A percentile compares a stretch with the other conserved stretches of the same genome.
Conservation (phyloP, 2,113 vertebrate genomes). For the Ailurus styani region DNA sequence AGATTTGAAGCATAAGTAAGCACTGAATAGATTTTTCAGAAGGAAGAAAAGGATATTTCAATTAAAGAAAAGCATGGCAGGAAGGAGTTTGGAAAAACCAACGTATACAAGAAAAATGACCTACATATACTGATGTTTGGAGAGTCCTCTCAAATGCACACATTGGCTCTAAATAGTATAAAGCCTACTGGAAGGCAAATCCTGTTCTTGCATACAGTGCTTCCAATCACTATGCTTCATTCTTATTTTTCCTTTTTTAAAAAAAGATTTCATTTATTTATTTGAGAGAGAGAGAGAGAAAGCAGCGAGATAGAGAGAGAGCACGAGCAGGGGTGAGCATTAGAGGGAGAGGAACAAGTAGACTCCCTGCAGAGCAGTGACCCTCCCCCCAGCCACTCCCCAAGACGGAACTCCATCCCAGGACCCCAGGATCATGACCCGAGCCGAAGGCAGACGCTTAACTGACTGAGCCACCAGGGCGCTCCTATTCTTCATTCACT, state of each 20-base stretch:
- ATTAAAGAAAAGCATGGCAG: not conserved
- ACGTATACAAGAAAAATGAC: not conserved
- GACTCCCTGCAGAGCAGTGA: too few relatives aligned
- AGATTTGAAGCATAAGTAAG: not conserved
- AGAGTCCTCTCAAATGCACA: not conserved
- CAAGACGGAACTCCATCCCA: too few relatives aligned
- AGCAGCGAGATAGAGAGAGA: too few relatives aligned
- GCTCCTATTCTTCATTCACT: not conserved
- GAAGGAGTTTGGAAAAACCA: not conserved
- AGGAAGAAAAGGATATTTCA: not conserved
- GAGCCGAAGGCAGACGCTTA: not conserved
- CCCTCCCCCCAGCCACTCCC: too few relatives aligned
- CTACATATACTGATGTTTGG: not conserved
- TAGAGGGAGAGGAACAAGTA: too few relatives aligned
- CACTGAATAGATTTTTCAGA: not conserved
- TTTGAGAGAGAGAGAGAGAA: too few relatives aligned
- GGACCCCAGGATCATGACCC: too few relatives aligned
- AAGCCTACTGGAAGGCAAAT: not conserved
- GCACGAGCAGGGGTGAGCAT: too few relatives aligned
- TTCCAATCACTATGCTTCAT: not conserved
- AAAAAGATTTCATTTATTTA: too few relatives aligned
- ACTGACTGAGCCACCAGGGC: not conserved
- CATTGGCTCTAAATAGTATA: not conserved
- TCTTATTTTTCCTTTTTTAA: not conserved
- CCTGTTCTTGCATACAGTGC: too few relatives aligned